Evolutionary conservation across 1,140 invertebrate genomes (phyloP), one percentile per base, ranked within the genome.

Genomic region (Brachionus koreanus): DNA sequence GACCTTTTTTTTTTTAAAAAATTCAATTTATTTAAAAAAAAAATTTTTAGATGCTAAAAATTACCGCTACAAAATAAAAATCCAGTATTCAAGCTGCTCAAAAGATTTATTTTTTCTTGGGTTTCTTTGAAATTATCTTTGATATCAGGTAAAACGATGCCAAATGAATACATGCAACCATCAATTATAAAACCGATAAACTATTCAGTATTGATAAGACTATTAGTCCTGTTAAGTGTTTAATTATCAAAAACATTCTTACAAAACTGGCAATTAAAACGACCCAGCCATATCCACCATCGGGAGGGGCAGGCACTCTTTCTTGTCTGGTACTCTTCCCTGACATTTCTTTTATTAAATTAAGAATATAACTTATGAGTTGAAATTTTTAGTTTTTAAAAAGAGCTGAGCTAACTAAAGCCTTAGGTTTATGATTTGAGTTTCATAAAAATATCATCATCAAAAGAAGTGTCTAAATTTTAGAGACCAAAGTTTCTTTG

Each of bases 1-100:
- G 97, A 83, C 97, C 97, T 79, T 77, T 19, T 10, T 13, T 39
- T 74, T 37, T 25, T 52, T 33, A 0, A 35, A 52, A 33, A 52
- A 6, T 16, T 25, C 33, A 23, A 37, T n/a, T 23, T 2, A 29
- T 23, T 29, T n/a, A 23, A 12, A 6, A 43, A 67, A 16, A 49
- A 19, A 29, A 46, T 74, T 23, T 43, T 6, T 4, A 35, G 29
- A 6, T 13, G 10, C 6, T n/a, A 2, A 69, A 25, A 29, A 7
- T 46, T 72, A 82, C 57, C 79, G 39, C 63, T 69, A 25, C 57
- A 82, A 35, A 65, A 69, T 6, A 67, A 57, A 82, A 69, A 82
- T n/a, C 79, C 76, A 16, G 52, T 79, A 25, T 79, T 61, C 19
- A 79, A 79, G 42, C 76, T 79, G 5, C 35, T 16, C 5, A 79